These are phyloP conservation scores for Piprites chloris DNA, from an alignment of 2,113 vertebrate species.

Conservation along the genomic window DNA sequence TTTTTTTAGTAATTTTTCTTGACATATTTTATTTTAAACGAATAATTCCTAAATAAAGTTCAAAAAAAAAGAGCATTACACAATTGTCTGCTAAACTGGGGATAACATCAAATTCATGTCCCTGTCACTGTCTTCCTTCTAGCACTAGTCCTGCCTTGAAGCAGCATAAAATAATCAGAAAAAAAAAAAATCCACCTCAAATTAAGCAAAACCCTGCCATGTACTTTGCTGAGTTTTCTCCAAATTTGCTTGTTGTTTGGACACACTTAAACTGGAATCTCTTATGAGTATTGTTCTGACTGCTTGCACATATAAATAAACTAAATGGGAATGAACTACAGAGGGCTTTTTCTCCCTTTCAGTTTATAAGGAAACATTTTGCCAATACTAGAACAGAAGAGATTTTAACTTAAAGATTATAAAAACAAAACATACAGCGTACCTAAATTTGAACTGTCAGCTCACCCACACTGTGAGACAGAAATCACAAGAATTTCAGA, in stretches of 20 bases:
- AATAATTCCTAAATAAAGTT: not conserved
- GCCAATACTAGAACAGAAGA: not conserved
- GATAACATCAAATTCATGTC: not conserved
- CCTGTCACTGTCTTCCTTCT: not conserved
- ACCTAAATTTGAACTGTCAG: not conserved
- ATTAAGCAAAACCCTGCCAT: not conserved
- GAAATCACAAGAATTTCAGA: not conserved
- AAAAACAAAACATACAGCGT: not conserved
- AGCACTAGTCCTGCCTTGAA: not conserved
- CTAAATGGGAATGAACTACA: not conserved
- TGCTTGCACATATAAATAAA: not conserved
- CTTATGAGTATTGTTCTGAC: not conserved
- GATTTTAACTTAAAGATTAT: not conserved
- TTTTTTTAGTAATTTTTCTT: not conserved
- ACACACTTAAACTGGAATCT: not conserved
- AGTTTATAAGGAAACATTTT: not conserved
- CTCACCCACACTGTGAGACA: not conserved
- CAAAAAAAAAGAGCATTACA: not conserved
- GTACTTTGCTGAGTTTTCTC: not conserved
- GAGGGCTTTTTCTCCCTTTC: not conserved
- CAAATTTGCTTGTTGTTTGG: not conserved
- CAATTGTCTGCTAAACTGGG: not conserved
- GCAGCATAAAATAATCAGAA: not conserved
- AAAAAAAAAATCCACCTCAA: not conserved
- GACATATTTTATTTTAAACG: not conserved